Base-by-base conservation (phyloP, 2,113 vertebrate genomes). In the Catagonus wagneri region DNA sequence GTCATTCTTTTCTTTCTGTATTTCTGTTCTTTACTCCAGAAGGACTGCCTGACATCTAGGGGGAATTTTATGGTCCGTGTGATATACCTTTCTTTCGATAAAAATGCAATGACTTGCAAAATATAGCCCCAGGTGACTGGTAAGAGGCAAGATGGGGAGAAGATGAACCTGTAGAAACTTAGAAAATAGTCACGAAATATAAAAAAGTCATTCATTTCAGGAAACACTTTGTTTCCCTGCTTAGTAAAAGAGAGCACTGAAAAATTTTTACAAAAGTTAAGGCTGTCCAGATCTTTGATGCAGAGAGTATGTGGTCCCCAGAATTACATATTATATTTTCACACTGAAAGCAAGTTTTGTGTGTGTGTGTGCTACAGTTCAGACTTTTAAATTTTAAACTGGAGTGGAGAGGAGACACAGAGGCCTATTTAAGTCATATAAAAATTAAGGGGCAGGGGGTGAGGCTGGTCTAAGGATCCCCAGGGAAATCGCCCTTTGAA, bases 251-350 rank as follows among this genome's bases (percentile, higher is more conserved):
- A 97, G 96, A 97, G 96, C n/a, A 93, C n/a, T 98, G 98, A 97
- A 98, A 98, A 98, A 81, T 25, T 29, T 95, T 98, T 99, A 99
- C n/a, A 99, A 98, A 99, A 98, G 97, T 99, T 99, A 99, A 99
- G 98, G 98, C 98, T 95, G 98, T 97, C 97, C 88, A 98, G 97
- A 98, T 98, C 95, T 98, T 98, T 97, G 98, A 94, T 98, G 98
- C 96, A 98, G 98, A 98, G 98, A 98, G 97, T 98, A 96, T 96
- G 91, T 58, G 92, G 79, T 98, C 93, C 76, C 87, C 93, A 92
- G 96, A 91, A 93, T 96, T 95, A 97, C 83, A 88, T 74, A 90
- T 84, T 95, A 72, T 95, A 84, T 80, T 93, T 96, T 97, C 90
- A 94, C 95, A 84, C 56, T 72, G 66, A 93, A 85, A 97, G 68